These are phyloP conservation scores for Heptranchias perlo DNA, from an alignment of 2,113 vertebrate species.

Conservation along the genomic window DNA sequence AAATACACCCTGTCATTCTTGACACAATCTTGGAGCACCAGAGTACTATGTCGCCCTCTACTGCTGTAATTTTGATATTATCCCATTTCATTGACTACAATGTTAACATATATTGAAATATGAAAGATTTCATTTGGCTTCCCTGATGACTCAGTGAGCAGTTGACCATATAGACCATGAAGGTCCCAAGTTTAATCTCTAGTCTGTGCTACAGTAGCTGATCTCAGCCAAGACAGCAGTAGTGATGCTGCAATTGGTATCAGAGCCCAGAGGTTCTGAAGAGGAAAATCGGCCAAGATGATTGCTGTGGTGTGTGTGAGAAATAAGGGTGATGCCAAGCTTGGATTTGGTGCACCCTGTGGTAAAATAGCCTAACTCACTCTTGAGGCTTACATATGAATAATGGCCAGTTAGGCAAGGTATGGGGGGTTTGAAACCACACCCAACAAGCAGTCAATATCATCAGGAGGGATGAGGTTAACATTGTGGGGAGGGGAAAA, in stretches of 20 bases:
- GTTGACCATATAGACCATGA: neutral
- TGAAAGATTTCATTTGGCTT: neutral
- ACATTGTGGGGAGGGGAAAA: neutral
- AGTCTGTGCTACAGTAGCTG: neutral
- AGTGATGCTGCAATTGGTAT: neutral
- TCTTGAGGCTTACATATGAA: neutral
- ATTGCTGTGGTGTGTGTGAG: neutral
- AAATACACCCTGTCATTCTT: neutral
- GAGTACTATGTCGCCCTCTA: neutral
- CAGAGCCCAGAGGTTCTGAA: neutral
- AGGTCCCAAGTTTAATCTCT: neutral
- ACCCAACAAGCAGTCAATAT: neutral
- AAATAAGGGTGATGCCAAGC: neutral
- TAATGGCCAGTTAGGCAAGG: neutral
- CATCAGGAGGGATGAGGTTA: neutral
- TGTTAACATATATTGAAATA: neutral
- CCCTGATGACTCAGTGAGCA: neutral
- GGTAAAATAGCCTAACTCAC: neutral
- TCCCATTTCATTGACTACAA: neutral
- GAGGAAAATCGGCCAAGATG: neutral
- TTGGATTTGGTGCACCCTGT: neutral
- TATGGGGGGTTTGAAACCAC: neutral
- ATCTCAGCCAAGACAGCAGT: neutral
- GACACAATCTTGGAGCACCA: neutral
- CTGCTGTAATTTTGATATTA: neutral